Conservation (phyloP, 2,888 invertebrate genomes). For the Epirrhoe tristata region DNA sequence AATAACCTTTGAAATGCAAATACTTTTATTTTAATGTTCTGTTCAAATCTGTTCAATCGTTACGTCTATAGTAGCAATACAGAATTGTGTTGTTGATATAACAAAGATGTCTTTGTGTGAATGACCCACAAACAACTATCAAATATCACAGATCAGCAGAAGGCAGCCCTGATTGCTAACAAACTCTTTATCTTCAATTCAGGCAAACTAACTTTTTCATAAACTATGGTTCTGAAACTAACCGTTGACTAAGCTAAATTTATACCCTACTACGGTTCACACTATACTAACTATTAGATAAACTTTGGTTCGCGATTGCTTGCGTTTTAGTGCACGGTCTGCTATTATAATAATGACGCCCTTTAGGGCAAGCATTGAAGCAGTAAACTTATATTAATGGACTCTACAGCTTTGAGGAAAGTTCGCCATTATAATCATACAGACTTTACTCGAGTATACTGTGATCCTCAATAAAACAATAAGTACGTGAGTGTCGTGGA, state of each 20-base stretch:
- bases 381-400: constrained; percentile 30
- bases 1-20: no score
- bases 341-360: constrained; percentile 64
- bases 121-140: constrained; percentile 75
- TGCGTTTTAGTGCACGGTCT: constrained; percentile 54
- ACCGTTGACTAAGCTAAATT: not conserved
- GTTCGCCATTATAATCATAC: not conserved
- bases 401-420: constrained; percentile 1
- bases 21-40: no score
- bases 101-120: constrained; percentile 56
- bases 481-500: no score
- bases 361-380: constrained; percentile 50
- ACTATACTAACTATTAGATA: not conserved
- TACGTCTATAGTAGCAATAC: no score
- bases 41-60: no score
- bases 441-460: not conserved
- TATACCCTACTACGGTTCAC: constrained; percentile 6
- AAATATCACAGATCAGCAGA: constrained; percentile 61
- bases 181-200: constrained; percentile 8
- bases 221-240: constrained; percentile 18
- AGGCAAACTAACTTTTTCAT: not conserved
- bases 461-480: not conserved
- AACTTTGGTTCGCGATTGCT: constrained; percentile 47
- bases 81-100: constrained; percentile 29
- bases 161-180: constrained; percentile 55